These are phyloP conservation scores for Rhabdomys pumilio DNA, from an alignment of 2,797 vertebrate genomes.

Conservation along the genomic window DNA sequence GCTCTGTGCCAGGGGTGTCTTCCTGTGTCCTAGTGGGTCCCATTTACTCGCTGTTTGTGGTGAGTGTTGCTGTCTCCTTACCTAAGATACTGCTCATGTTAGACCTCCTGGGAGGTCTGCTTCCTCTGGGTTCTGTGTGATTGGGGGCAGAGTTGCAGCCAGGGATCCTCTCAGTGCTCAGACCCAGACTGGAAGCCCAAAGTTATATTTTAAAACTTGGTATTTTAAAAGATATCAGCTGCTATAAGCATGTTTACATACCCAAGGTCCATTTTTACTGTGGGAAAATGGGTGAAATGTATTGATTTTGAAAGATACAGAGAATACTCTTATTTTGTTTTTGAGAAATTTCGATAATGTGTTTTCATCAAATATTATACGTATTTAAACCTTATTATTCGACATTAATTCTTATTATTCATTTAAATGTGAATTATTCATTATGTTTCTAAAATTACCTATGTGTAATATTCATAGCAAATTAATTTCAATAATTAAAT, in stretches of 20 bases:
- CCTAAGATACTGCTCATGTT: too few relatives aligned
- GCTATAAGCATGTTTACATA: not conserved
- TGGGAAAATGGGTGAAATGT: not conserved
- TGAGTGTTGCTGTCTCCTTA: too few relatives aligned
- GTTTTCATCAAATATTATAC: slow-evolving; percentile 53
- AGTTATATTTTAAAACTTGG: not conserved
- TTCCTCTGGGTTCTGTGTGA: too few relatives aligned
- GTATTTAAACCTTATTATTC: slow-evolving; percentile 24
- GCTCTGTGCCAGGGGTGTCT: too few relatives aligned
- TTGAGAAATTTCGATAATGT: slow-evolving; percentile 48
- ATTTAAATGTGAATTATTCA: slow-evolving; percentile 67
- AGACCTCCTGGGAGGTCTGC: too few relatives aligned
- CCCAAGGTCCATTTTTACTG: not conserved
- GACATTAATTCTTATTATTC: slow-evolving; percentile 56
- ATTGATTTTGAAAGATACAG: not conserved
- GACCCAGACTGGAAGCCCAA: too few relatives aligned
- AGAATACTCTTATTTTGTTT: slow-evolving; percentile 12
- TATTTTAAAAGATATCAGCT: not conserved
- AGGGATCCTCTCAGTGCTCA: too few relatives aligned
- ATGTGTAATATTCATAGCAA: slow-evolving; percentile 40
- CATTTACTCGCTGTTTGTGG: too few relatives aligned
- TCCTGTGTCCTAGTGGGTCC: too few relatives aligned
- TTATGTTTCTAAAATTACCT: slow-evolving; percentile 64
- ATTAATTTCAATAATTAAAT: slow-evolving; percentile 66
- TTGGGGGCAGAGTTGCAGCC: too few relatives aligned